These are phyloP conservation scores for Notothenia coriiceps DNA, from an alignment of 2,113 vertebrate genomes.

Conservation along the genomic window DNA sequence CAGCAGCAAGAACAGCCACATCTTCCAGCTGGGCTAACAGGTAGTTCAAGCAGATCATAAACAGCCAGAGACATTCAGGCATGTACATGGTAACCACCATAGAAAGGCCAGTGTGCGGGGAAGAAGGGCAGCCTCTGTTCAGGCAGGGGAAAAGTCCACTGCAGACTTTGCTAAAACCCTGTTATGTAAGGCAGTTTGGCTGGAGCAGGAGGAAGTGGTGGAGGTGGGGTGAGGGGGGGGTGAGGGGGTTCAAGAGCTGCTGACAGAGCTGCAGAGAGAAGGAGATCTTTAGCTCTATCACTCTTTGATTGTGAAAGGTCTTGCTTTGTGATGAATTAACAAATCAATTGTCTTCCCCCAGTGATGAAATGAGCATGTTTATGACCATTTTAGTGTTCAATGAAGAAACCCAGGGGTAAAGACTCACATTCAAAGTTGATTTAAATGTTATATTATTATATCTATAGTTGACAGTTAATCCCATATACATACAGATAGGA, in stretches of 20 bases:
- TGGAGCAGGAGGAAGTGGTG: constrained; percentile 20
- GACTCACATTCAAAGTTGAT: no score
- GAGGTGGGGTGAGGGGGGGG: constrained; percentile 3
- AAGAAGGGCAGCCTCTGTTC: constrained; percentile 57
- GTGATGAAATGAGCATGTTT: not conserved
- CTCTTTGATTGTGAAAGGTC: constrained; percentile 3
- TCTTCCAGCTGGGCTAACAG: constrained; percentile 53
- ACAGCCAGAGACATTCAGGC: constrained; percentile 35
- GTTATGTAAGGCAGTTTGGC: constrained; percentile 69
- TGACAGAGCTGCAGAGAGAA: constrained; percentile 38
- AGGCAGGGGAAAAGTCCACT: constrained; percentile 56
- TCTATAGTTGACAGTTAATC: no score
- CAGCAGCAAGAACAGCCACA: constrained; percentile 16
- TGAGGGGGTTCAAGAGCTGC: not conserved
- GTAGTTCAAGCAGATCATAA: constrained; percentile 47
- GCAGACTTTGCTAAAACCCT: constrained; percentile 67
- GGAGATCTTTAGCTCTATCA: constrained; percentile 13
- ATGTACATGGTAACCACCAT: constrained; percentile 1
- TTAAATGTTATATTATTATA: no score
- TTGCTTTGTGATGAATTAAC: constrained; percentile 1
- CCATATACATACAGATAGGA: no score
- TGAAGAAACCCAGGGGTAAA: not conserved
- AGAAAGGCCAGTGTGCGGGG: constrained; percentile 30
- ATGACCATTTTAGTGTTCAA: not conserved
- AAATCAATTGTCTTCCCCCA: not conserved